Conservation (phyloP, 2,113 vertebrate species). For the Salminus brasiliensis region DNA sequence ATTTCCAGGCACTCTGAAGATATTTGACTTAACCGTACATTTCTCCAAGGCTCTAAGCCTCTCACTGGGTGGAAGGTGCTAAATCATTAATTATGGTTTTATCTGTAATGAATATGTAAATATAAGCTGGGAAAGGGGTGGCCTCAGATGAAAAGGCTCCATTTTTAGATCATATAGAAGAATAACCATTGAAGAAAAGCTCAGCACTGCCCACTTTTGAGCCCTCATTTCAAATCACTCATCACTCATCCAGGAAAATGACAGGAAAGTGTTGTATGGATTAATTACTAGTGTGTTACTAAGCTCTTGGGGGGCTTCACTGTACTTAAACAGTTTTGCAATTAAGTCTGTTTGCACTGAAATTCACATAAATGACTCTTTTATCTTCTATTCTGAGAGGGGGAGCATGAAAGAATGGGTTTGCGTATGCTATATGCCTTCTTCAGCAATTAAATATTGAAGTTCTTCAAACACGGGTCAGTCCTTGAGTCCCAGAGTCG, state of each 20-base stretch:
- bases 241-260: slow-evolving; percentile 8
- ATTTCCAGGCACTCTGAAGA: slow-evolving; percentile 1
- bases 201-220: background rate
- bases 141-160: background rate
- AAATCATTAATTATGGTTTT: slow-evolving; percentile 29
- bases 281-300: background rate
- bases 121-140: too few species aligned
- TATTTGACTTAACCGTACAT: too few species aligned
- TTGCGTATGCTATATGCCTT: background rate
- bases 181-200: background rate
- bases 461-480: background rate
- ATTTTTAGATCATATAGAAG: background rate
- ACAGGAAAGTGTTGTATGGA: background rate
- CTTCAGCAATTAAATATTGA: slow-evolving; percentile 16
- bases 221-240: slow-evolving; percentile 15
- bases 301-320: too few species aligned
- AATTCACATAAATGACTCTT: background rate
- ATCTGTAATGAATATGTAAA: slow-evolving; percentile 23
- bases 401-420: background rate
- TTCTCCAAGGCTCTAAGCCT: background rate
- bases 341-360: too few species aligned
- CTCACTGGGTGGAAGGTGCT: background rate
- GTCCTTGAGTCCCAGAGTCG: background rate
- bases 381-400: background rate
- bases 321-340: background rate